These are phyloP conservation scores for Zaprionus kolodkinae DNA, from an alignment of 1,140 invertebrate genomes.

Conservation along the genomic window DNA sequence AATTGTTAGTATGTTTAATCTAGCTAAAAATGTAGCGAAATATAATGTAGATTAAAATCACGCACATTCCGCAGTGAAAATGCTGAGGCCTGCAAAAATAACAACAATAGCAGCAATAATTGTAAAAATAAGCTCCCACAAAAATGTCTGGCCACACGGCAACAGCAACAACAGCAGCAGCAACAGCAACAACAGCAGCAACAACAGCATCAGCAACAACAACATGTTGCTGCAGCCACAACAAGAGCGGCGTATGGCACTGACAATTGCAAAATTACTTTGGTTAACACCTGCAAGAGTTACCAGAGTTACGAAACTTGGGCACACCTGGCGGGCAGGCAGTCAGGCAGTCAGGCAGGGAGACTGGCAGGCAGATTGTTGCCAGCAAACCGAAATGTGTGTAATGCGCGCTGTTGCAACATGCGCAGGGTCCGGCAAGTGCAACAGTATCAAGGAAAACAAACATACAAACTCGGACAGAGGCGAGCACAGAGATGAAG, in stretches of 20 bases:
- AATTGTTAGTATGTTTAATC: not conserved
- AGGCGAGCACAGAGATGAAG: not conserved
- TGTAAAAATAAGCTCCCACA: slow-evolving; percentile 1
- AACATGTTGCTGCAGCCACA: not conserved
- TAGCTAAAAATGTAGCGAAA: not conserved
- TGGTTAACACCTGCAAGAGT: slow-evolving; percentile 59
- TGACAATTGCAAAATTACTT: slow-evolving; percentile 59
- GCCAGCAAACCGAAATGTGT: slow-evolving; percentile 28
- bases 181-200: slow-evolving; percentile 7
- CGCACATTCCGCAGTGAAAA: not conserved
- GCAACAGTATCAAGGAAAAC: slow-evolving; percentile 4
- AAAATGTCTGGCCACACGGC: slow-evolving; percentile 18
- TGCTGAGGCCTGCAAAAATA: not conserved
- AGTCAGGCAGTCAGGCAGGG: not conserved
- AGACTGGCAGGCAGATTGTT: slow-evolving; percentile 5
- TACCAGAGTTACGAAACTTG: not conserved
- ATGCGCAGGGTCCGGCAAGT: slow-evolving; percentile 5
- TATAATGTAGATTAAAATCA: not conserved
- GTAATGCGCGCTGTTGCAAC: slow-evolving; percentile 23
- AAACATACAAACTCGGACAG: slow-evolving; percentile 8
- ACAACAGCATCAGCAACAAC: not conserved
- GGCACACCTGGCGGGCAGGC: slow-evolving; percentile 6
- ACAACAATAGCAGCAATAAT: slow-evolving; percentile 5
- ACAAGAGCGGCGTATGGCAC: not conserved
- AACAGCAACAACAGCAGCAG: slow-evolving; percentile 5